Evolutionary conservation across 2,888 invertebrate species (phyloP).

Genomic region (Himalopsyche tibetana): DNA sequence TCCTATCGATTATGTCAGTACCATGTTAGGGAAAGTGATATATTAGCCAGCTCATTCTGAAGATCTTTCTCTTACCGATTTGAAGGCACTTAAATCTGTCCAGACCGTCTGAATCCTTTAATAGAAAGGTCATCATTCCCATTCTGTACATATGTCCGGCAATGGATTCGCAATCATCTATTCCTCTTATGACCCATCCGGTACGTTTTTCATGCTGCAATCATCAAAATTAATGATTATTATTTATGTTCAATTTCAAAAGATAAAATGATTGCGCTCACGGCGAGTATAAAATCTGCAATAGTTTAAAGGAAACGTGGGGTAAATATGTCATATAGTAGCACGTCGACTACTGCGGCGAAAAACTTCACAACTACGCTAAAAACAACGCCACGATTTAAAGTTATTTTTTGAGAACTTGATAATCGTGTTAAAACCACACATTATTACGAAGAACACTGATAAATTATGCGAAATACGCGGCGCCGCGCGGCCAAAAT

Average conservation of each 20-base stretch:
- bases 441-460: no score
- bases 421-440: no score
- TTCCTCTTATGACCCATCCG: conserved; percentile 90
- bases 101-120: conserved; percentile 80
- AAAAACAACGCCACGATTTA: no score
- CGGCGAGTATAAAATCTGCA: background rate
- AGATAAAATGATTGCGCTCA: background rate
- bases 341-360: conserved; percentile 76
- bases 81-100: conserved; percentile 85
- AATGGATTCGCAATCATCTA: conserved; percentile 91
- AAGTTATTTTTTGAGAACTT: no score
- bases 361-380: no score
- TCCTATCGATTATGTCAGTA: background rate
- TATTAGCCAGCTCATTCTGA: background rate
- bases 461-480: no score
- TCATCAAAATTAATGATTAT: background rate
- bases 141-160: conserved; percentile 98
- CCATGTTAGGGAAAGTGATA: background rate
- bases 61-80: conserved; percentile 75
- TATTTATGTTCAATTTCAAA: background rate
- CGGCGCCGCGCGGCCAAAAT: no score
- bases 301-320: no score
- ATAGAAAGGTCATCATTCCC: conserved; percentile 92
- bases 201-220: conserved; percentile 90
- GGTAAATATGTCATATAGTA: conserved; percentile 72